phyloP scores from a whole-genome alignment of 2,113 vertebrate species.

The Datnioides undecimradiatus region DNA sequence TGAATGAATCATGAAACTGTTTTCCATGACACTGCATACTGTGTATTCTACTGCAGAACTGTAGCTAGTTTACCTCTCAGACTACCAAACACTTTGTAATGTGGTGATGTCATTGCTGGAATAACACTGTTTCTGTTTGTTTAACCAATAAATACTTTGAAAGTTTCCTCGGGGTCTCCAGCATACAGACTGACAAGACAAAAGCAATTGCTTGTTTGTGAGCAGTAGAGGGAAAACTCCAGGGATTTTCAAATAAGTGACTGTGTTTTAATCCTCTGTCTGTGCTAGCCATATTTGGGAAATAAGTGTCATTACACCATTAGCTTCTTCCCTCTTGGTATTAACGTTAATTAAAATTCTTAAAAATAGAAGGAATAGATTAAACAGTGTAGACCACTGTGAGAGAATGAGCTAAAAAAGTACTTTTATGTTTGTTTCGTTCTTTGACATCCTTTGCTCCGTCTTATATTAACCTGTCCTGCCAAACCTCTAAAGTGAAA shows the following conservation, averaged over 20 bases:
- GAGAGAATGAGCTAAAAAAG: slow-evolving; percentile 9
- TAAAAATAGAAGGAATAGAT: neutral
- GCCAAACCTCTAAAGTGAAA: slow-evolving; percentile 2
- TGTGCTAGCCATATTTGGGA: neutral
- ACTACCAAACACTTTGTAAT: neutral
- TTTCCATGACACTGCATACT: no score
- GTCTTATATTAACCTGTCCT: slow-evolving; percentile 2
- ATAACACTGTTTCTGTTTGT: neutral
- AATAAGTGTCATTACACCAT: slow-evolving; percentile 11
- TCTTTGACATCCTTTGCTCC: neutral
- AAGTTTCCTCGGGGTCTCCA: slow-evolving; percentile 6
- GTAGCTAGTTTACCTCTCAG: neutral
- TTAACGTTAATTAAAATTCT: slow-evolving; percentile 36
- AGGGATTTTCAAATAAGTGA: slow-evolving; percentile 8
- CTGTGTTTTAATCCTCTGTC: slow-evolving; percentile 22
- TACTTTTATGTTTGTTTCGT: neutral
- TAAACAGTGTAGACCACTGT: neutral
- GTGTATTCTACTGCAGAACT: neutral
- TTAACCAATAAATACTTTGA: neutral
- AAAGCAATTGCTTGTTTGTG: slow-evolving; percentile 15
- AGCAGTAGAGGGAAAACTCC: neutral
- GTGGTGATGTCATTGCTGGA: neutral
- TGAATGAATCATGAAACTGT: neutral
- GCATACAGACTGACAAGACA: neutral
- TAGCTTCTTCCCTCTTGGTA: neutral